A percentile compares a stretch with the other conserved stretches of the same genome.
These are phyloP conservation scores for Stichodactyla helianthus DNA, from an alignment of 64 coral and sea anemone species.

Conservation along the genomic window DNA sequence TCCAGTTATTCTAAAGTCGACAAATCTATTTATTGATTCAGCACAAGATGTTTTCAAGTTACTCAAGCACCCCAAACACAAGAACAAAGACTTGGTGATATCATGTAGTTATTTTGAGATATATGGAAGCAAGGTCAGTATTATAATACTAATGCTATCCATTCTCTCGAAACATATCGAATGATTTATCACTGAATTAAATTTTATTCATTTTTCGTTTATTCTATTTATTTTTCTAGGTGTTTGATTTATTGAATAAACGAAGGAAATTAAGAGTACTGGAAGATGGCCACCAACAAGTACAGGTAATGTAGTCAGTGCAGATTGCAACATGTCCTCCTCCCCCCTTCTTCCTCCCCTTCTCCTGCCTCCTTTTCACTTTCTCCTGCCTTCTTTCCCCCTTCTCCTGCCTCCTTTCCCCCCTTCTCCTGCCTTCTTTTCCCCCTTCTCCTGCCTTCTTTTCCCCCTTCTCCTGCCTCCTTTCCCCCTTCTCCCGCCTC, in stretches of 20 bases:
- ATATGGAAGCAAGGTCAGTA: conserved; percentile 82
- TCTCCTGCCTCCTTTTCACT: not conserved
- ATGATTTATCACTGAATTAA: not conserved
- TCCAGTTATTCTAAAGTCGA: too few species aligned
- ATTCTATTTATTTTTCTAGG: conserved; percentile 11
- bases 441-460: not conserved
- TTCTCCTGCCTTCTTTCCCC: not conserved
- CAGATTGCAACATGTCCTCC: not conserved
- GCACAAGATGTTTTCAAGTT: conserved; percentile 92
- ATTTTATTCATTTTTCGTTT: not conserved
- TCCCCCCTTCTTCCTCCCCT: too few species aligned
- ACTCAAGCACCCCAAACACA: conserved; percentile 79
- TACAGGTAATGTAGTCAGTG: conserved; percentile 51
- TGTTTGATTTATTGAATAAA: conserved; percentile 98
- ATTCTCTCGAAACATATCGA: too few species aligned
- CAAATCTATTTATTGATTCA: conserved; percentile 10
- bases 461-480: not conserved
- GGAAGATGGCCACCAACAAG: conserved; percentile 95
- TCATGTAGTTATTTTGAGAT: conserved; percentile 99
- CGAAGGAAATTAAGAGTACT: conserved; percentile 78
- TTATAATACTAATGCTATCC: too few species aligned
- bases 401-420: not conserved
- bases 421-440: not conserved
- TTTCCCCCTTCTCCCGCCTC: not conserved
- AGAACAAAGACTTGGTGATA: conserved; percentile 93